Evolutionary conservation across 2,888 invertebrate species (phyloP).

Genomic region (Polyommatus iphigenia): DNA sequence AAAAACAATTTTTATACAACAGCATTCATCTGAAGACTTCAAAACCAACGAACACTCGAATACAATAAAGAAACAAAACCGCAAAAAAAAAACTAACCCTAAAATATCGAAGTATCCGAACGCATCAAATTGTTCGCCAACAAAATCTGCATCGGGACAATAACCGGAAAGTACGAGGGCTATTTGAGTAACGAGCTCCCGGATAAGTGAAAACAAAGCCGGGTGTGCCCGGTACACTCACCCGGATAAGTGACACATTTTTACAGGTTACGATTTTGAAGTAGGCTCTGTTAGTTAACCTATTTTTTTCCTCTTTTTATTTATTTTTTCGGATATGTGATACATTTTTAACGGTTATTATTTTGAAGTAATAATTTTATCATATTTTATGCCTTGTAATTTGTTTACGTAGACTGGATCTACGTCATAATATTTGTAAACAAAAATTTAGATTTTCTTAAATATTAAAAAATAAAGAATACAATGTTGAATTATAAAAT

Average conservation of each 20-base stretch:
- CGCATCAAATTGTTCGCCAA: constrained; percentile 26
- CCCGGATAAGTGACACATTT: background rate
- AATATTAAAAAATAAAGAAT: too few relatives aligned
- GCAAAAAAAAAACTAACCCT: background rate
- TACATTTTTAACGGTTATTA: too few relatives aligned
- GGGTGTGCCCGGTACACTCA: constrained; percentile 38
- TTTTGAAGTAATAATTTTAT: too few relatives aligned
- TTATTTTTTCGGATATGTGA: too few relatives aligned
- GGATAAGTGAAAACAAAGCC: constrained; percentile 55
- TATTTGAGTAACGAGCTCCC: constrained; percentile 60
- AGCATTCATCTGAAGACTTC: constrained; percentile 13
- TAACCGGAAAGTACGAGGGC: constrained; percentile 45
- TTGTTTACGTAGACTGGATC: too few relatives aligned
- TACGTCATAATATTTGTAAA: too few relatives aligned
- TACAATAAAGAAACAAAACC: constrained; percentile 11
- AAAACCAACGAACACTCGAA: constrained; percentile 12
- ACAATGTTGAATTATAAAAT: too few relatives aligned
- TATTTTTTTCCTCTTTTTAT: background rate
- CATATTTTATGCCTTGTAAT: too few relatives aligned
- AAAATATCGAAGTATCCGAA: constrained; percentile 16
- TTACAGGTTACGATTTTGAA: background rate
- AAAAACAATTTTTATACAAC: constrained; percentile 7
- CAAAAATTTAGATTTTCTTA: too few relatives aligned
- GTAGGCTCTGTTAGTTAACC: background rate
- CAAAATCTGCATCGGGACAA: constrained; percentile 46